Base-by-base conservation (phyloP, 2,888 invertebrate species). In the Hetaerina titia region DNA sequence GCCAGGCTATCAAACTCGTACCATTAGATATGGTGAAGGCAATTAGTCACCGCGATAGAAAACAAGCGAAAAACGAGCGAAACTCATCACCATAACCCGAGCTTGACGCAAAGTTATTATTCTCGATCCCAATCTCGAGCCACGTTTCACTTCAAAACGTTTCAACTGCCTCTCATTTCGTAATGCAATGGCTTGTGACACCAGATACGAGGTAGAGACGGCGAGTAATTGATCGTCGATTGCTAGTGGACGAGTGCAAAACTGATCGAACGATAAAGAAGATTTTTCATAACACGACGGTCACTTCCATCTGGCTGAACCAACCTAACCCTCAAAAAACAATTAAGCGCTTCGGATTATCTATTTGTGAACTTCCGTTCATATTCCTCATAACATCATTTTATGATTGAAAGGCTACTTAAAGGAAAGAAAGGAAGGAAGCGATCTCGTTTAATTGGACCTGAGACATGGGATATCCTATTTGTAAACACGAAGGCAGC, bases 161-260 rank as follows among this genome's bases (percentile, higher is more conserved):
- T 31, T 31, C 81, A 31, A 81, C 69, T 69, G 56, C 22, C 69
- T 5, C 56, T 69, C 92, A n/a, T 56, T 22, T 17, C 22, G 22
- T n/a, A 56, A 69, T 69, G 92, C 69, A 92, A 92, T 92, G 69
- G n/a, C 56, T 92, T 92, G 45, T 92, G 92, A 92, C 92, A 92
- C 56, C n/a, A 69, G 92, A 74, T 92, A 74, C 69, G 81, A 13
- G 15, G 81, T 31, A 81, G 81, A 22, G 31, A 81, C 7, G 81
- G 56, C 69, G 15, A 69, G 92, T 92, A 92, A 92, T 92, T 56
- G 92, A 92, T 92, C 92, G n/a, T 22, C 69, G 74, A 92, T 19
- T 69, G 63, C 45, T 19, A 56, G 56, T 11, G 31, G 81, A 81
- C 31, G 81, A 31, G 81, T 5, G 81, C 2, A 31, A 15, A 11